Base-by-base conservation (phyloP, 2,113 vertebrate species). In the Polypterus senegalus region DNA sequence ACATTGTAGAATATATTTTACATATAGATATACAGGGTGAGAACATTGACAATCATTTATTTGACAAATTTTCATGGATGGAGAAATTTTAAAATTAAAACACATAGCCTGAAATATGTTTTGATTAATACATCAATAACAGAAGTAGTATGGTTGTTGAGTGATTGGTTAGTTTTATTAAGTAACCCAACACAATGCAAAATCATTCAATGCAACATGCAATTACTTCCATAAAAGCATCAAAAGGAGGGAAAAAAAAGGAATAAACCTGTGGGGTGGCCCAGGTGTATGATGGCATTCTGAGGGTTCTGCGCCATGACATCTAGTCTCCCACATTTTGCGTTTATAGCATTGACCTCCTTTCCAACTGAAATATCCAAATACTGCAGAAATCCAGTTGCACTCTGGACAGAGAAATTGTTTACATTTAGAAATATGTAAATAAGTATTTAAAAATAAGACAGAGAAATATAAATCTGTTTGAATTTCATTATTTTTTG, bases 271-370 rank as follows among this genome's bases (percentile, higher is more conserved):
- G 79, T 94, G 61, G 86, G 66, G 63, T 93, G 91, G 1, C 92
- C 92, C 0, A 94, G 79, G 64, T 93, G 89, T 61, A 96, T 74
- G 65, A 94, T 63, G 4, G 91, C 92, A 1, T 90, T 96, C 47
- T 88, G 61, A 1, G 90, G 89, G 68, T 96, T 96, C 74, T 92
- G 89, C 11, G 84, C 74, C 91, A 94, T 93, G 48, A 92, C 87
- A 0, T 79, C 78, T 1, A 93, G 81, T 1, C 91, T 83, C 2
- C 92, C 91, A 0, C 72, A 72, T 58, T 88, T 89, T 3, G 86
- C 90, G 58, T 78, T 76, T 48, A 85, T 84, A 57, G 88, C 79
- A 0, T 80, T 65, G 46, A 94, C 83, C 4, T 94, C 89, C 76
- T 89, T 92, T 53, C 92, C 92, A 48, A 94, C 81, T 0, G 91